Evolutionary conservation across 37 sponge, comb jelly and placozoan genomes (phyloP), one percentile per base, ranked within the genome.

Genomic region (Tethya wilhelma): DNA sequence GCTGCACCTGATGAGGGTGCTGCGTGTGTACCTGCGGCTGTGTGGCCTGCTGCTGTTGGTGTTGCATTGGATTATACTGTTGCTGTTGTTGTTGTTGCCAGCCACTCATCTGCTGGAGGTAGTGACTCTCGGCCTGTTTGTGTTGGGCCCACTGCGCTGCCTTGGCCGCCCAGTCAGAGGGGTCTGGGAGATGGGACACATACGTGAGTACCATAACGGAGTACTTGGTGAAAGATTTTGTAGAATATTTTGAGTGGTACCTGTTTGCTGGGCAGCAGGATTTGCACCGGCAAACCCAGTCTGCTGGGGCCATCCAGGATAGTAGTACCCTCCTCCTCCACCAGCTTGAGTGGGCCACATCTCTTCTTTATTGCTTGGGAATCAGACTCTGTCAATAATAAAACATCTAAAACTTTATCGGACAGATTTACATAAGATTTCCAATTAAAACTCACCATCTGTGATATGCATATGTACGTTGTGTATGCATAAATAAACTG

Each of bases 141-240:
- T 89, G 89, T 60, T 89, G 77, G 53, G 89, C 89, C 89, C 89
- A 89, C 39, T 89, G 83, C 23, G 66, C 79, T 39, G 89, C 89
- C 59, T 89, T 89, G 1, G 71, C 72, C 14, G 84, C 84, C 89
- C 89, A 87, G 29, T 75, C 88, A 6, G 69, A 55, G 4, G 86
- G 71, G 38, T 77, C 86, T 85, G 38, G 25, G 14, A 9, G 14
- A 49, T 14, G 53, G 53, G n/a, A n/a, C n/a, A 9, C 53, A 49
- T 19, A 49, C 53, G 53, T 49, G 9, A 49, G 14, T 49, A 49
- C 14, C 9, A 49, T 49, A 9, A 49, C 14, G 14, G 53, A 49
- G 14, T 49, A 49, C n/a, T n/a, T n/a, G n/a, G n/a, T 9, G 14
- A 14, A 19, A 49, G 53, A 9, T 9, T 49, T 19, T 49, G 53